Evolutionary conservation across 1,140 invertebrate genomes (phyloP), one percentile per base, ranked within the genome.

Genomic region (Zaprionus taronus): DNA sequence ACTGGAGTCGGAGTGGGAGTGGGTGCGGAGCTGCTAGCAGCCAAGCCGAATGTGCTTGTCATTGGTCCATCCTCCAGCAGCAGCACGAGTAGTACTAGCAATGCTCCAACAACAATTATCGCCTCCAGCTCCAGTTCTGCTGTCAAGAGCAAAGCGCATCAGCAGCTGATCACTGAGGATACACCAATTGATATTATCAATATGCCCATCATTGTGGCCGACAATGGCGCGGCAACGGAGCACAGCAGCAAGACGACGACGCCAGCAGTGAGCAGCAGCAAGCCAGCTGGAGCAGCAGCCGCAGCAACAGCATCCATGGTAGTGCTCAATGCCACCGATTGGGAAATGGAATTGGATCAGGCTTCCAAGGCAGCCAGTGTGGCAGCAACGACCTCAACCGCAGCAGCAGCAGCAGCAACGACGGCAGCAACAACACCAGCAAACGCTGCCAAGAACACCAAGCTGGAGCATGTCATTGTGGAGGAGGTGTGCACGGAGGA

Each of bases 341-440:
- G 94, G 94, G 94, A 95, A 72, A 94, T 94, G 93, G 94, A 94
- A 75, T 78, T 94, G 22, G 94, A 94, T 60, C 93, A 94, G 15
- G 93, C 93, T 6, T 91, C 93, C n/a, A 93, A 93, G 15, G 93
- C 93, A 5, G 55, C 78, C 49, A 17, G 14, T 72, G 31, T 9
- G 31, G 14, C 36, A 17, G 31, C 93, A 9, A 60, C 77, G 11
- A 60, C 58, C 64, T 28, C 15, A 67, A 14, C n/a, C n/a, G n/a
- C 49, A 63, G 55, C 17, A 7, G 12, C 51, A 17, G 36, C 41
- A 17, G 55, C 17, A 7, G 12, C 53, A 17, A 26, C 49, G 15
- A 47, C 62, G 17, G 5, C 57, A 20, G 65, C 70, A 41, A 41
- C 72, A 31, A 44, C 61, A 12, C 26, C 47, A n/a, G 44, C 75